Percentiles rank a stretch among this genome's conserved stretches.
These are phyloP conservation scores for Podotricha telesiphe DNA, from an alignment of 2,888 invertebrate genomes.

Conservation along the genomic window DNA sequence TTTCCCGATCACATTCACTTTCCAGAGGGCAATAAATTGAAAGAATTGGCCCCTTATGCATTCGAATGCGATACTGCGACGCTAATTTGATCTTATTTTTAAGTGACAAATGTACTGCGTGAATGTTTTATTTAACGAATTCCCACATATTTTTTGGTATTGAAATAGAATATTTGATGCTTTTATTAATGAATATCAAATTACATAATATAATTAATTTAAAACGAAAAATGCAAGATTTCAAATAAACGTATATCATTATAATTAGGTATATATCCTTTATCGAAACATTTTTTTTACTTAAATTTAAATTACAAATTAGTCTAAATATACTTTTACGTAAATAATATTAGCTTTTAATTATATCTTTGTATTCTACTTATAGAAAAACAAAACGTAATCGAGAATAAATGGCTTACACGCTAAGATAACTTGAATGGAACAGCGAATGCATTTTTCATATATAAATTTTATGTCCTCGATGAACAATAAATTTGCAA, in stretches of 20 bases:
- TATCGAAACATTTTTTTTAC: too few relatives aligned
- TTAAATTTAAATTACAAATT: too few relatives aligned
- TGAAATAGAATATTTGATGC: too few relatives aligned
- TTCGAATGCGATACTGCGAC: conserved; percentile 64
- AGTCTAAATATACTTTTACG: too few relatives aligned
- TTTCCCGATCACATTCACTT: conserved; percentile 52
- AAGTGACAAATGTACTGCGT: conserved; percentile 32
- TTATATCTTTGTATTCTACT: background rate
- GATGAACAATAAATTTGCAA: conserved; percentile 63
- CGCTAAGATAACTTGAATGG: conserved; percentile 25
- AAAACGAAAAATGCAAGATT: too few relatives aligned
- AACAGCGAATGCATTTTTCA: conserved; percentile 62
- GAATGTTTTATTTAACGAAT: background rate
- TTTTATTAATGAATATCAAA: too few relatives aligned
- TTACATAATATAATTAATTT: too few relatives aligned
- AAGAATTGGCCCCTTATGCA: conserved; percentile 51
- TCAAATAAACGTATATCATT: too few relatives aligned
- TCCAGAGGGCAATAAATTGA: conserved; percentile 67
- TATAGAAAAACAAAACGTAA: conserved; percentile 33
- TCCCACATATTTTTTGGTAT: background rate
- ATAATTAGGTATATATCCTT: too few relatives aligned
- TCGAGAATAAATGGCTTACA: conserved; percentile 39
- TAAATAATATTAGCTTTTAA: too few relatives aligned
- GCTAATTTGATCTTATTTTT: conserved; percentile 41
- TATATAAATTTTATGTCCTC: conserved; percentile 68